A percentile compares a stretch with the other conserved stretches of the same genome.
Conservation (phyloP, 2,888 invertebrate genomes). For the Ypsolopha scabrella region DNA sequence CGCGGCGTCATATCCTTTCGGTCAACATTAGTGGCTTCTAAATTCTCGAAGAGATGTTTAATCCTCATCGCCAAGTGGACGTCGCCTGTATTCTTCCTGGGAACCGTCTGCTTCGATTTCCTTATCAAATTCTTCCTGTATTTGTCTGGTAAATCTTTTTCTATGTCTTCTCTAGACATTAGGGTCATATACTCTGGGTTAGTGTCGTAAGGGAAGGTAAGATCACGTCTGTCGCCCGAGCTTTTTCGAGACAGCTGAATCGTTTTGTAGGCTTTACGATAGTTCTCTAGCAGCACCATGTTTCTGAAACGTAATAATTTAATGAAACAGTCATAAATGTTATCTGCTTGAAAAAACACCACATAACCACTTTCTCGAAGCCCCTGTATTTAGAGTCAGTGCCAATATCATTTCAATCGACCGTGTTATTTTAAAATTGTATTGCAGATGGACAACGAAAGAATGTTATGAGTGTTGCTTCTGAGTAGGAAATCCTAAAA, state of each 20-base stretch:
- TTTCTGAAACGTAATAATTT: conserved; percentile 28
- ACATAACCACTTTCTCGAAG: background rate
- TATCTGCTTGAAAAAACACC: background rate
- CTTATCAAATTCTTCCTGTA: conserved; percentile 36
- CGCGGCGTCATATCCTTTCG: conserved; percentile 54
- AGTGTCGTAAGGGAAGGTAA: conserved; percentile 65
- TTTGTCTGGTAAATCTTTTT: conserved; percentile 59
- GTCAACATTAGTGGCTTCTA: conserved; percentile 51
- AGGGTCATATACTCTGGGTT: conserved; percentile 65
- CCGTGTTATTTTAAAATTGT: too few relatives aligned
- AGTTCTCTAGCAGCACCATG: conserved; percentile 55
- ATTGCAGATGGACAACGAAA: too few relatives aligned
- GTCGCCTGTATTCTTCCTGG: conserved; percentile 40
- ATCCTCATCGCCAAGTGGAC: conserved; percentile 54
- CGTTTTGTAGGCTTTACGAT: conserved; percentile 57
- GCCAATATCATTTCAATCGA: too few relatives aligned
- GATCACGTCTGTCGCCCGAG: conserved; percentile 26
- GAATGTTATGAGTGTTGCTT: too few relatives aligned
- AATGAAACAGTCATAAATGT: background rate
- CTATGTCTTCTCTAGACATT: conserved; percentile 55
- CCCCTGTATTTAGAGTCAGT: too few relatives aligned
- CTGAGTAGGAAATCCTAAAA: too few relatives aligned
- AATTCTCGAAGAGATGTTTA: conserved; percentile 49
- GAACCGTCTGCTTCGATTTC: conserved; percentile 15
- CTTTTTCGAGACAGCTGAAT: conserved; percentile 23